phyloP scores from a whole-genome alignment of 2,888 invertebrate genomes.

The Rhagonycha lutea region DNA sequence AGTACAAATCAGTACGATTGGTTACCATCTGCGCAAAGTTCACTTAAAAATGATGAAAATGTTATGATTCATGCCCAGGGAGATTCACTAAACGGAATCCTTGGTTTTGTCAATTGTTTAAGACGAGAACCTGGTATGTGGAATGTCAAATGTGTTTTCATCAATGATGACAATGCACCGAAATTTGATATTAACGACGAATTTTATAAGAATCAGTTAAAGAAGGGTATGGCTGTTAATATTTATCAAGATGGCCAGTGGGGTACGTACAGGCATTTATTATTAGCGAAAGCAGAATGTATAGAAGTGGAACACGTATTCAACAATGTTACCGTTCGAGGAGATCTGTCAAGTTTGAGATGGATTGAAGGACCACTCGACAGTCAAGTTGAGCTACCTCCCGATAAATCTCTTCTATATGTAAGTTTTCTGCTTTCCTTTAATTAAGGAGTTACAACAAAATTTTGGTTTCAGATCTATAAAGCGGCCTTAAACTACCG shows the following conservation, averaged over 20 bases:
- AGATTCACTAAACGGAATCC: conserved; percentile 73
- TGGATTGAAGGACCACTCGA: conserved; percentile 76
- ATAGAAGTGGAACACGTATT: conserved; percentile 69
- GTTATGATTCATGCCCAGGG: conserved; percentile 68
- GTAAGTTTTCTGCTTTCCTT: conserved; percentile 16
- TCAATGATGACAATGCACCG: conserved; percentile 65
- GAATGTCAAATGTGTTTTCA: conserved; percentile 64
- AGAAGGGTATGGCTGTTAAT: conserved; percentile 79
- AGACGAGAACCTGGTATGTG: conserved; percentile 69
- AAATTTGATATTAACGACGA: conserved; percentile 66
- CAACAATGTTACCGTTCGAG: conserved; percentile 75
- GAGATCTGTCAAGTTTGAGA: conserved; percentile 83
- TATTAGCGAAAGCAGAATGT: conserved; percentile 60
- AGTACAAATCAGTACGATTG: conserved; percentile 57
- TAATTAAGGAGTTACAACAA: background rate
- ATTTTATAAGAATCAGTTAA: conserved; percentile 68
- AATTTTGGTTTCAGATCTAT: conserved; percentile 66
- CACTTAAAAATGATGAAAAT: conserved; percentile 38
- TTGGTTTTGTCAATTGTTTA: conserved; percentile 88
- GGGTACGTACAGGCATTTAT: conserved; percentile 81
- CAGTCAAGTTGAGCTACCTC: conserved; percentile 25
- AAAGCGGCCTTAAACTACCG: conserved; percentile 89
- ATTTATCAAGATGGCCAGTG: conserved; percentile 65
- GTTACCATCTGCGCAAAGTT: conserved; percentile 57
- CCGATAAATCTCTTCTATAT: conserved; percentile 32